These are phyloP conservation scores for Pantala flavescens DNA, from an alignment of 1,140 invertebrate species.

Conservation along the genomic window DNA sequence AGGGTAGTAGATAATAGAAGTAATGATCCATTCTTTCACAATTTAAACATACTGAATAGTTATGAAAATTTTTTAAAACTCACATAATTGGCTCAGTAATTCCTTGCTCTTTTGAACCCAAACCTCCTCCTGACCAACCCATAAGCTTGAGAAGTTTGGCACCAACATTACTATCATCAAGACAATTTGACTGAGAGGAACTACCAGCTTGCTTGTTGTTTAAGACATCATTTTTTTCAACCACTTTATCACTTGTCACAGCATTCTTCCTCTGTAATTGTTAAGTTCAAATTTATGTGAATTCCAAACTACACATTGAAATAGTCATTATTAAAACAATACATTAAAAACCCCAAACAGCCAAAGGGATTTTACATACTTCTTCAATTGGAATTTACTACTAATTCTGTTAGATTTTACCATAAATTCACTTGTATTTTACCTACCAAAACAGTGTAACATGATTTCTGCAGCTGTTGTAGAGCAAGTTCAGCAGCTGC, in stretches of 20 bases:
- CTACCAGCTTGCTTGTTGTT: no score
- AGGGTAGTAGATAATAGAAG: no score
- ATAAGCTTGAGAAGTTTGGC: slow-evolving; percentile 63
- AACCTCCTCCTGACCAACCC: slow-evolving; percentile 69
- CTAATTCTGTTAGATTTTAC: no score
- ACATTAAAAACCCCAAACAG: no score
- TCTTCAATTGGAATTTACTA: no score
- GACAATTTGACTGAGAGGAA: background rate
- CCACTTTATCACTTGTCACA: slow-evolving; percentile 23
- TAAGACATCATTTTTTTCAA: background rate
- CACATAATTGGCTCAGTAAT: slow-evolving; percentile 51
- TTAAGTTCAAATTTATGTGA: slow-evolving; percentile 7
- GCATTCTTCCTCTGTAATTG: slow-evolving; percentile 25
- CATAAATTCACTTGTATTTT: no score
- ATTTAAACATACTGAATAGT: no score
- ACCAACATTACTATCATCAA: slow-evolving; percentile 42
- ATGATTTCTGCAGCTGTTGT: slow-evolving; percentile 34
- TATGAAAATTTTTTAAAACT: slow-evolving; percentile 22
- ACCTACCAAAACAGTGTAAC: slow-evolving; percentile 43
- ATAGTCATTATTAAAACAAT: no score
- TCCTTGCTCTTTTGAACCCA: slow-evolving; percentile 57
- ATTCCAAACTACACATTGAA: no score
- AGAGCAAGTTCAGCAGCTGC: slow-evolving; percentile 35
- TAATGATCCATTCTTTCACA: no score
- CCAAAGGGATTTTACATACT: no score